These are phyloP conservation scores for Xenopus borealis DNA, from an alignment of 2,113 vertebrate genomes.

Conservation along the genomic window DNA sequence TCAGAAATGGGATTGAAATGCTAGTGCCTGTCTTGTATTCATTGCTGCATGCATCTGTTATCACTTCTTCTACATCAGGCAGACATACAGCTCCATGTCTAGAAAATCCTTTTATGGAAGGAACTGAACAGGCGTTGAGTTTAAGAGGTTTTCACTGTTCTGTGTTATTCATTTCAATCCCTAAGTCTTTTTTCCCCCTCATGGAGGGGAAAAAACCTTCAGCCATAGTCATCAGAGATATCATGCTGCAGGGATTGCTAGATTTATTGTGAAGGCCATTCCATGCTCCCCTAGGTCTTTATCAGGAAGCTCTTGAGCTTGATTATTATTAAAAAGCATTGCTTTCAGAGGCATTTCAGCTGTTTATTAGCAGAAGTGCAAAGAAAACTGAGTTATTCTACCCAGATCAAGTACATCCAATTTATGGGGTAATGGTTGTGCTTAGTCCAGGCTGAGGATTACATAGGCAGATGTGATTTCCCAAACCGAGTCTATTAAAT, in stretches of 20 bases:
- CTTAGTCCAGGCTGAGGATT: slow-evolving; percentile 33
- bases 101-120: slow-evolving; percentile 42
- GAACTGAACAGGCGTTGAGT: slow-evolving; percentile 37
- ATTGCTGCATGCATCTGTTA: slow-evolving; percentile 37
- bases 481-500: slow-evolving; percentile 26
- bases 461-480: slow-evolving; percentile 40
- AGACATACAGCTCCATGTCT: slow-evolving; percentile 32
- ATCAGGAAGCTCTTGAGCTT: slow-evolving; percentile 8
- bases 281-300: slow-evolving; percentile 41
- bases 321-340: slow-evolving; percentile 41
- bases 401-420: slow-evolving; percentile 7
- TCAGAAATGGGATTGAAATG: slow-evolving; percentile 32
- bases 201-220: slow-evolving; percentile 25
- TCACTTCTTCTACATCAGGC: slow-evolving; percentile 38
- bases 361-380: slow-evolving; percentile 1
- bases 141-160: slow-evolving; percentile 39
- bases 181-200: slow-evolving; percentile 35
- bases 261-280: slow-evolving; percentile 36
- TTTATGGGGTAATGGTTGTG: background rate
- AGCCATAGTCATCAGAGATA: slow-evolving; percentile 38
- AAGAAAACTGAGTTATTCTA: slow-evolving; percentile 26
- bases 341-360: background rate
- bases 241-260: slow-evolving; percentile 34
- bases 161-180: slow-evolving; percentile 38
- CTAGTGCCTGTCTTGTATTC: slow-evolving; percentile 41